Base-by-base conservation (phyloP, 2,888 invertebrate genomes). In the Craniophora ligustri region DNA sequence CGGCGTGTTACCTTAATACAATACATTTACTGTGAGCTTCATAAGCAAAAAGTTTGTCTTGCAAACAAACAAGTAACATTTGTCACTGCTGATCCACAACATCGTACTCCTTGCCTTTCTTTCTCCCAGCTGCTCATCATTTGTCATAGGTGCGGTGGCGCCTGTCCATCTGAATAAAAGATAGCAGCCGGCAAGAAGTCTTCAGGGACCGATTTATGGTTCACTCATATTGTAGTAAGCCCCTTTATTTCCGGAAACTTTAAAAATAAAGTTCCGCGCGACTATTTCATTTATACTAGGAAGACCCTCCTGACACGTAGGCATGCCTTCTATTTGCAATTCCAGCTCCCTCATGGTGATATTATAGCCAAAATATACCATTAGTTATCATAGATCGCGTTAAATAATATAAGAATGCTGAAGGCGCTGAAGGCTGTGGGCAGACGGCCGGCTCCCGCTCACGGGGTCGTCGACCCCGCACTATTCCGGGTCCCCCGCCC, bases 391-490 rank as follows among this genome's bases (percentile, higher is more conserved):
- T 79, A 80, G 82, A 84, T 84, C 76, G 81, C 75, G 83, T 78
- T 87, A 84, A 84, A 85, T 85, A 84, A 84, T 84, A 77, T 83
- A 84, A 83, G 84, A 81, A 84, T 81, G 78, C 79, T 81, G 80
- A 77, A 82, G 81, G 80, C 81, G 82, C 79, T 84, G 81, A 79
- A 81, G 84, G 78, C 75, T 73, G 70, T 74, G n/a, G n/a, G 75
- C 58, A 79, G 74, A 72, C 79, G 75, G 63, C 76, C 75, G 73
- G 60, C 72, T 69, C 75, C 73, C 79, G 72, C 70, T 68, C 70
- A 61, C 69, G 82, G 76, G 92, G 87, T 90, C 90, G 78, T 82
- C 75, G 90, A 89, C 89, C 91, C 63, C 83, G 71, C 79, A 67
- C 72, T 82, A 79, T 84, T 77, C 81, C 81, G 77, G 76, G 72